A percentile compares a stretch with the other conserved stretches of the same genome.
These are phyloP conservation scores for Pandemis heparana DNA, from an alignment of 2,888 invertebrate species.

Conservation along the genomic window DNA sequence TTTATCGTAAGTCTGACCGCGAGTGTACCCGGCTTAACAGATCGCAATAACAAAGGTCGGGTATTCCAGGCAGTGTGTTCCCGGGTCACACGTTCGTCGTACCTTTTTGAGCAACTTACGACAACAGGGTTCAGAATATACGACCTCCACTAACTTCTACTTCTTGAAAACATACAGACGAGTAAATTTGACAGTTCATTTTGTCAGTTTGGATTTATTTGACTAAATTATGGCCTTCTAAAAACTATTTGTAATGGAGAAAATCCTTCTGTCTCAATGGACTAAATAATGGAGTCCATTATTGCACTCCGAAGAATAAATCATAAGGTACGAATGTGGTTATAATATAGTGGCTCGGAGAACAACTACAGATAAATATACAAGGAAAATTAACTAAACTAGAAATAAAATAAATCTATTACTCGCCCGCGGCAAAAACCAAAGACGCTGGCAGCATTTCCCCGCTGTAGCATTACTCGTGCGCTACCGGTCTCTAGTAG, in stretches of 20 bases:
- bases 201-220: neutral
- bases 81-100: neutral
- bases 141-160: neutral
- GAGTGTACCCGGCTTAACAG: too few species aligned
- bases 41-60: too few species aligned
- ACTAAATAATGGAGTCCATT: conserved; percentile 7
- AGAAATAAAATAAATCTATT: too few species aligned
- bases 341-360: too few species aligned
- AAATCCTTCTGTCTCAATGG: neutral
- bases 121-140: neutral
- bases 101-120: too few species aligned
- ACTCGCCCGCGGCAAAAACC: too few species aligned
- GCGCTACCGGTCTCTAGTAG: too few species aligned
- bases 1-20: too few species aligned
- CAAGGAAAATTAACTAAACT: too few species aligned
- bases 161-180: conserved; percentile 1
- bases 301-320: neutral
- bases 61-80: neutral
- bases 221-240: conserved; percentile 6
- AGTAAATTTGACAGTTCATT: neutral
- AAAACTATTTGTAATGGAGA: conserved; percentile 10
- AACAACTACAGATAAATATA: too few species aligned
- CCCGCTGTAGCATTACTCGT: too few species aligned
- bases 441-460: too few species aligned
- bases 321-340: neutral